Evolutionary conservation across 2,113 vertebrate genomes (phyloP).

Genomic region (Burhinus oedicnemus): DNA sequence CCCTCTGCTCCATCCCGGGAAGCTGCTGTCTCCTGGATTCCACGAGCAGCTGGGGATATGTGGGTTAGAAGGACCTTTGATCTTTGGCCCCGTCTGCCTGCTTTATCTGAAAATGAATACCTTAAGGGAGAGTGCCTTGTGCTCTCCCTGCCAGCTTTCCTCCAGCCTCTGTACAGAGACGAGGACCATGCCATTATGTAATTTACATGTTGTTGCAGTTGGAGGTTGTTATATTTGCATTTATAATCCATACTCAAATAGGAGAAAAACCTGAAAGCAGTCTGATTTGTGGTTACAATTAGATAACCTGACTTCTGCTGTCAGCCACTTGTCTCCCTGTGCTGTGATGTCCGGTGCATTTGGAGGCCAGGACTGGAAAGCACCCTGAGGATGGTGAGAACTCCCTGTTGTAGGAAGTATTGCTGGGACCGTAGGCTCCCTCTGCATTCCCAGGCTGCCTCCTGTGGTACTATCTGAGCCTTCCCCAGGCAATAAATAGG

Average conservation of each 20-base stretch:
- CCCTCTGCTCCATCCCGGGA: rapidly evolving
- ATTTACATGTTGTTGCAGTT: not conserved
- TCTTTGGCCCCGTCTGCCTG: not conserved
- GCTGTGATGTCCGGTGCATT: not conserved
- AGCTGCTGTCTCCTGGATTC: not conserved
- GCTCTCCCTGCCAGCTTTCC: not conserved
- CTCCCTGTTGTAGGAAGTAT: not conserved
- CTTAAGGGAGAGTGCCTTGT: not conserved
- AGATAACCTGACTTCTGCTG: not conserved
- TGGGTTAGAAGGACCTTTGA: not conserved
- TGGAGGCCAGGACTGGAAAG: not conserved
- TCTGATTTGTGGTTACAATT: not conserved
- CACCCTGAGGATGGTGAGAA: not conserved
- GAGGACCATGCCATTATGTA: not conserved
- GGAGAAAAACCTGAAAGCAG: not conserved
- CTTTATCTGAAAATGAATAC: not conserved
- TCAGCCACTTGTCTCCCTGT: not conserved
- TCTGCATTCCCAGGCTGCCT: not conserved
- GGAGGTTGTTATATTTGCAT: constrained; percentile 2
- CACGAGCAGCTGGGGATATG: not conserved
- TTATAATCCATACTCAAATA: not conserved
- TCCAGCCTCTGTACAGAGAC: not conserved
- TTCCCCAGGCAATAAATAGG: not conserved
- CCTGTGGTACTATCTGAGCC: not conserved
- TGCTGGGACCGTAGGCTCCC: not conserved